phyloP scores from a whole-genome alignment of 2,888 invertebrate species.

The Galerucella nymphaeae region DNA sequence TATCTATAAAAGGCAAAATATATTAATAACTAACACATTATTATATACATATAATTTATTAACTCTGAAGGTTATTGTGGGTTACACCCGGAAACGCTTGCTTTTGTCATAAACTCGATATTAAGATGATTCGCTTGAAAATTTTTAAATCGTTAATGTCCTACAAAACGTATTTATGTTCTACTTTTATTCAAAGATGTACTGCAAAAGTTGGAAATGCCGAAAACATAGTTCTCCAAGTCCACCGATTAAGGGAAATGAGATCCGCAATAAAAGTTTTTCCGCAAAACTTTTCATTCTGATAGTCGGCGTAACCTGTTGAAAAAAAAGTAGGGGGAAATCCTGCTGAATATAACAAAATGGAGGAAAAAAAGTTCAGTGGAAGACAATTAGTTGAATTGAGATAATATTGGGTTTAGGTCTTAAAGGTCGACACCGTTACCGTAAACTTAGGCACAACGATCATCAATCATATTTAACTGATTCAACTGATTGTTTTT shows the following conservation, averaged over 20 bases:
- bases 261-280: background rate
- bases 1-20: background rate
- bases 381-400: too few relatives aligned
- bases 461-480: too few relatives aligned
- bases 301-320: background rate
- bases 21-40: background rate
- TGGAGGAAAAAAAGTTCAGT: too few relatives aligned
- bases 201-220: background rate
- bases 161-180: background rate
- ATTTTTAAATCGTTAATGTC: background rate
- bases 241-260: background rate
- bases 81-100: background rate
- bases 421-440: too few relatives aligned
- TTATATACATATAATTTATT: background rate
- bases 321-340: background rate
- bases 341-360: background rate
- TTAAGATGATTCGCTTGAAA: background rate
- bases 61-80: background rate
- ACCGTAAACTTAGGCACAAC: too few relatives aligned
- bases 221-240: constrained; percentile 8
- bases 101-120: background rate
- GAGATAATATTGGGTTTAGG: too few relatives aligned
- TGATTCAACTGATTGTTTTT: too few relatives aligned
- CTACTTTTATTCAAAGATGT: background rate
- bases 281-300: background rate